Evolutionary conservation across 2,888 invertebrate genomes (phyloP).

Genomic region (Lasius fuliginosus): DNA sequence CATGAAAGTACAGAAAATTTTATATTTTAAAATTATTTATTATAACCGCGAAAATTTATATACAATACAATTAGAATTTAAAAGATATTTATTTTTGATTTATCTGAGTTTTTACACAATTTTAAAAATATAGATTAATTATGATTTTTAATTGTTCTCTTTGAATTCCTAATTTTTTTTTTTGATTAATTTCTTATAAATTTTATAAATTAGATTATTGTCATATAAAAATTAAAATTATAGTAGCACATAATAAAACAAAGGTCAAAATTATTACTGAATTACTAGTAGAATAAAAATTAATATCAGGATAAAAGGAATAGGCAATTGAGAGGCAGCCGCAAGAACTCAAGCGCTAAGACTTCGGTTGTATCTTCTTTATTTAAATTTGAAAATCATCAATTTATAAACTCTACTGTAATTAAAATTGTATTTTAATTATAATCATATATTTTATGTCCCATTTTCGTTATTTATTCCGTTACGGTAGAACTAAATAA

Average conservation of each 20-base stretch:
- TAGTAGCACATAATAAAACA: neutral
- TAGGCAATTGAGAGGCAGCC: too few relatives aligned
- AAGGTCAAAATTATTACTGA: too few relatives aligned
- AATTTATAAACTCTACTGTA: too few relatives aligned
- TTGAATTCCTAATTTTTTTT: neutral
- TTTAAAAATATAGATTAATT: neutral
- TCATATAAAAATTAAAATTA: conserved; percentile 4
- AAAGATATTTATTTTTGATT: neutral
- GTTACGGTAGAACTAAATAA: too few relatives aligned
- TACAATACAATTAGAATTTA: neutral
- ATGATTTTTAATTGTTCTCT: neutral
- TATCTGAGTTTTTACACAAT: neutral
- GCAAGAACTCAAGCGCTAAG: too few relatives aligned
- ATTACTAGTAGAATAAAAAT: too few relatives aligned
- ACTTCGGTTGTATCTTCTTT: too few relatives aligned
- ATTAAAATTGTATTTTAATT: too few relatives aligned
- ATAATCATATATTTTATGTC: too few relatives aligned
- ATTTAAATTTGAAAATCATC: too few relatives aligned
- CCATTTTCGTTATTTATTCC: too few relatives aligned
- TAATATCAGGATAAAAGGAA: too few relatives aligned
- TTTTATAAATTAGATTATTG: neutral
- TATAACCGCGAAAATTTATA: neutral
- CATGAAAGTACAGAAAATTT: neutral
- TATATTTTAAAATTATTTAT: neutral
- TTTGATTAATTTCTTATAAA: neutral